phyloP scores from a whole-genome alignment of 1,140 invertebrate species.

The Limonius californicus region DNA sequence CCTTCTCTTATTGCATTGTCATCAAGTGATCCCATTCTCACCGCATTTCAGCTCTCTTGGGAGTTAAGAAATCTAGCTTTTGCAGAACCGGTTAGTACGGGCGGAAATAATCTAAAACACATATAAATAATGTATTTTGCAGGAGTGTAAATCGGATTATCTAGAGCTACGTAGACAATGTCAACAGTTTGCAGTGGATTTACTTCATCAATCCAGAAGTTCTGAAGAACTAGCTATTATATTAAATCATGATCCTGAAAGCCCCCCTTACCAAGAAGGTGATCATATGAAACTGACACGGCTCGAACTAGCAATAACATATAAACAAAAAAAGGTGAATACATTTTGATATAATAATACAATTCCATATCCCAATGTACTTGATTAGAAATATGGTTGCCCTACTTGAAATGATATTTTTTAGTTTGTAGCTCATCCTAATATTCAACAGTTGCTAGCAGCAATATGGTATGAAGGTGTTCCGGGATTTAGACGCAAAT shows the following conservation, averaged over 20 bases:
- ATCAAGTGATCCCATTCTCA: conserved; percentile 79
- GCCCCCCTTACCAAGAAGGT: conserved; percentile 61
- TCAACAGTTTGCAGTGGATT: conserved; percentile 86
- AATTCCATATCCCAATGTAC: no score
- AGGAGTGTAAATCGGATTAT: conserved; percentile 77
- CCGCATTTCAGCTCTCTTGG: conserved; percentile 79
- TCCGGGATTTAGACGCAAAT: conserved; percentile 81
- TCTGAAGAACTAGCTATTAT: conserved; percentile 90
- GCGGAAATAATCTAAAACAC: no score
- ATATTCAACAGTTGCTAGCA: conserved; percentile 86
- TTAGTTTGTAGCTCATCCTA: conserved; percentile 90
- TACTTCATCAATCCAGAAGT: conserved; percentile 83
- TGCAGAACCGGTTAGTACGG: conserved; percentile 61
- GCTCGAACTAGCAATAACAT: conserved; percentile 83
- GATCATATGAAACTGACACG: conserved; percentile 75
- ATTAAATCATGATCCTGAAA: conserved; percentile 77
- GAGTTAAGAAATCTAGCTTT: conserved; percentile 73
- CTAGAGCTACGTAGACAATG: conserved; percentile 77
- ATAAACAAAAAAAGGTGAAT: conserved; percentile 88
- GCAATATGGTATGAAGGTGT: conserved; percentile 91
- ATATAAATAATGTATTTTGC: no score
- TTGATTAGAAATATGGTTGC: no score
- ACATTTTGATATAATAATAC: not conserved
- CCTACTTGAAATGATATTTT: conserved; percentile 21
- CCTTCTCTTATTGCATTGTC: conserved; percentile 86